Evolutionary conservation across 2,888 invertebrate species (phyloP), one percentile per base, ranked within the genome.

Genomic region (Automeris io): DNA sequence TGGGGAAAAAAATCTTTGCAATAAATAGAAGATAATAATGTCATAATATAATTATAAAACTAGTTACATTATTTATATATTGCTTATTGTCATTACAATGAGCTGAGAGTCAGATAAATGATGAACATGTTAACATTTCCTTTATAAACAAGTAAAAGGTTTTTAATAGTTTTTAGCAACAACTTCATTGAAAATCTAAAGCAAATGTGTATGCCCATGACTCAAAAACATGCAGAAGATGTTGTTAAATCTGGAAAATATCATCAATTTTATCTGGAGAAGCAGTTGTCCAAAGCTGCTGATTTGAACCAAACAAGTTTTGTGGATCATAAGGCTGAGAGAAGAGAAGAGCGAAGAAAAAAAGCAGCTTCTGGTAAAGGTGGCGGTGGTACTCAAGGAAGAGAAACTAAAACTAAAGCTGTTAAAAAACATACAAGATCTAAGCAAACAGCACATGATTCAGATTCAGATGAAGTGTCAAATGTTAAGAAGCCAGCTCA

Each of bases 401-500:
- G 98, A 24, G 98, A 98, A 87, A 96, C 96, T 0, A 98, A 97
- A 87, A 97, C 96, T 0, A 97, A 96, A 68, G 93, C 96, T 2
- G 93, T 94, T 0, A 98, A 98, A 65, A 98, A 96, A 79, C 91
- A 91, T 69, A 76, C 82, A 75, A 59, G 88, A 72, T 78, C 83
- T n/a, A 90, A 88, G 59, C 88, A 88, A 58, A 57, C 86, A 33
- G 87, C 88, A 29, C 89, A 90, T 36, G 91, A 91, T 51, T 90
- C 90, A 13, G 93, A 93, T 44, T 93, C 92, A 2, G 92, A 92
- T 51, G 93, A 93, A 18, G 80, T 77, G 34, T 57, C 61, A 5
- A 64, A 60, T 45, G 74, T 70, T 25, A 86, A 83, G 47, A 89
- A 89, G 45, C 62, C 65, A 37, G 39, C 65, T 41, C 57, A 71